phyloP scores from a whole-genome alignment of 1,140 invertebrate genomes.

The Antheraea pernyi region DNA sequence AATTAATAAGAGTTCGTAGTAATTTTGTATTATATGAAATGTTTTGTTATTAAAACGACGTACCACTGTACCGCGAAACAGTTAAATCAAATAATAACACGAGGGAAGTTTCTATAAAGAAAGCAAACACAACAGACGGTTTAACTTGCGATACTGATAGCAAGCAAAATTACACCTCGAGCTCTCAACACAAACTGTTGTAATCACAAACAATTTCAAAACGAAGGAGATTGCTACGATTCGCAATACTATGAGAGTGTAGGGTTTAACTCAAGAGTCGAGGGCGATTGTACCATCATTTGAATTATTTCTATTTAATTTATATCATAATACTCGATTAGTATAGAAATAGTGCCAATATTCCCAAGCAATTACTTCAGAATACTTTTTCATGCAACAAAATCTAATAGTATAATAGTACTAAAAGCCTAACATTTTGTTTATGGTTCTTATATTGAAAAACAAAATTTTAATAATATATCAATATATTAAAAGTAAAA shows the following conservation, averaged over 20 bases:
- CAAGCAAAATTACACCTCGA: constrained; percentile 39
- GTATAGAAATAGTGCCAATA: background rate
- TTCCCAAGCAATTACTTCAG: background rate
- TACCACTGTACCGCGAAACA: background rate
- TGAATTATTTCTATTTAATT: background rate
- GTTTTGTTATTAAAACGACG: background rate
- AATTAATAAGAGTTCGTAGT: too few relatives aligned
- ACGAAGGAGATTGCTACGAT: constrained; percentile 40
- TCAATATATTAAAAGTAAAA: too few relatives aligned
- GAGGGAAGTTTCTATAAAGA: constrained; percentile 22
- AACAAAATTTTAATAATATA: too few relatives aligned
- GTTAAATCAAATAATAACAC: constrained; percentile 14
- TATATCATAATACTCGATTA: background rate
- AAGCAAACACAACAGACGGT: constrained; percentile 18
- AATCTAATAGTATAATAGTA: too few relatives aligned
- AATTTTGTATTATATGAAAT: too few relatives aligned
- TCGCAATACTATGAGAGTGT: constrained; percentile 33
- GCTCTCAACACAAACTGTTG: constrained; percentile 35
- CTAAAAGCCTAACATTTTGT: too few relatives aligned
- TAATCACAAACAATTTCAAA: constrained; percentile 49
- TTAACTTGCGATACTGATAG: constrained; percentile 23
- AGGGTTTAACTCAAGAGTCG: constrained; percentile 7
- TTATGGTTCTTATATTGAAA: too few relatives aligned
- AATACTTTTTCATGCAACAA: too few relatives aligned
- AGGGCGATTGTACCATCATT: constrained; percentile 13